Percentiles rank a stretch among this genome's conserved stretches.
These are phyloP conservation scores for Drepanosiphum platanoidis DNA, from an alignment of 2,888 invertebrate species.

Conservation along the genomic window DNA sequence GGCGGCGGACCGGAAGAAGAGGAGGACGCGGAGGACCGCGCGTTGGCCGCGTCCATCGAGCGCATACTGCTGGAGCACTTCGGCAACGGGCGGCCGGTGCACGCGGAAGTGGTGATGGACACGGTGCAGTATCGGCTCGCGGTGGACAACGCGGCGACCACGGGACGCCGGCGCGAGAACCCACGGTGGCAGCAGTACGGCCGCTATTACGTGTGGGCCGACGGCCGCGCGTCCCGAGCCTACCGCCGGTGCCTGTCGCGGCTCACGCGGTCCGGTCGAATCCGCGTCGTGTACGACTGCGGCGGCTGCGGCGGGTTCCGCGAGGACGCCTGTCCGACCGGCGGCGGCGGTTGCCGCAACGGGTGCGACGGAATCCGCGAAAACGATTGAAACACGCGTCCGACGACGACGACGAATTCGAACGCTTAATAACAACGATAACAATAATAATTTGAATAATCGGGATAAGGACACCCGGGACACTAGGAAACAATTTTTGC, in stretches of 20 bases:
- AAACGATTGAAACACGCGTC: not conserved
- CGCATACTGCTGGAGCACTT: slow-evolving; percentile 44
- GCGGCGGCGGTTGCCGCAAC: not conserved
- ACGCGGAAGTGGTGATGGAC: slow-evolving; percentile 55
- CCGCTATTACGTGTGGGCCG: slow-evolving; percentile 49
- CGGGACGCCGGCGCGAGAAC: not conserved
- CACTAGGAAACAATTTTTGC: no score
- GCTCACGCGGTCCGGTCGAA: slow-evolving; percentile 25
- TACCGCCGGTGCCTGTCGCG: slow-evolving; percentile 28
- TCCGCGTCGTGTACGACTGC: slow-evolving; percentile 65
- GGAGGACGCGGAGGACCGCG: not conserved
- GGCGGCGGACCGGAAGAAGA: not conserved
- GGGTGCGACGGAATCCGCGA: not conserved
- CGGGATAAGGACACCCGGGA: no score
- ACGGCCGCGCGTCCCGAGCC: not conserved
- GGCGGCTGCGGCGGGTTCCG: slow-evolving; percentile 20
- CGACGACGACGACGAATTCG: not conserved
- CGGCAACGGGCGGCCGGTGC: slow-evolving; percentile 37
- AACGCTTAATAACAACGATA: no score
- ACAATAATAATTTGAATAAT: no score
- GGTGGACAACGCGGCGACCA: not conserved
- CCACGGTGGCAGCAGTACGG: not conserved
- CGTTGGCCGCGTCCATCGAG: not conserved
- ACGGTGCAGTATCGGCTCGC: slow-evolving; percentile 45
- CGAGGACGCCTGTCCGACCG: not conserved